phyloP scores from a whole-genome alignment of 1,140 invertebrate species.

The Drosophila punjabiensis region DNA sequence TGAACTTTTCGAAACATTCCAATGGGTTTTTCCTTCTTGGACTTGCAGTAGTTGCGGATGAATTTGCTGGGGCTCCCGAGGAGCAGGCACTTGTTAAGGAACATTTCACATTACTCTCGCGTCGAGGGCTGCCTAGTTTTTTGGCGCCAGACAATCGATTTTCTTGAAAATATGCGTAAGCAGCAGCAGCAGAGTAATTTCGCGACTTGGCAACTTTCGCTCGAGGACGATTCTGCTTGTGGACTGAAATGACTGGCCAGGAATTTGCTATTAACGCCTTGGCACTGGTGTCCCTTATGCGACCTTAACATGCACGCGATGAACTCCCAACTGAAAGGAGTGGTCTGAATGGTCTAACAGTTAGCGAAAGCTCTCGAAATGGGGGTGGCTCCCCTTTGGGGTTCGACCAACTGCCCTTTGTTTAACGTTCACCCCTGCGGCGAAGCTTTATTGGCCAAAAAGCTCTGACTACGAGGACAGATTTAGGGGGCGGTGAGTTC shows the following conservation, averaged over 20 bases:
- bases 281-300: slow-evolving; percentile 52
- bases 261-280: slow-evolving; percentile 56
- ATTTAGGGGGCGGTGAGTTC: slow-evolving; percentile 30
- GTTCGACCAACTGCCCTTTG: slow-evolving; percentile 16
- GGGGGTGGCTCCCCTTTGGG: slow-evolving; percentile 11
- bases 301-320: slow-evolving; percentile 76
- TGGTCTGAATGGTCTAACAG: slow-evolving; percentile 51
- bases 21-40: slow-evolving; percentile 23
- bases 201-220: slow-evolving; percentile 36
- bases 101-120: slow-evolving; percentile 71
- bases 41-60: slow-evolving; percentile 49
- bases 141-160: slow-evolving; percentile 65
- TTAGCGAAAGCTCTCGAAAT: slow-evolving; percentile 42
- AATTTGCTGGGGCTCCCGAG: slow-evolving; percentile 48
- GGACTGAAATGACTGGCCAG: not conserved
- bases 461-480: not conserved
- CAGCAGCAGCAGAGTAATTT: not conserved
- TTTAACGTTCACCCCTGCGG: not conserved
- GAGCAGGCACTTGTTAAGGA: slow-evolving; percentile 61
- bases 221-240: slow-evolving; percentile 25
- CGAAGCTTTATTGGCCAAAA: slow-evolving; percentile 22
- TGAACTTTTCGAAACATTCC: slow-evolving; percentile 67
- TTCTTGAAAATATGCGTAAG: slow-evolving; percentile 28
- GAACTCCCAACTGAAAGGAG: slow-evolving; percentile 74
- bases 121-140: slow-evolving; percentile 56